Base-by-base conservation (phyloP, 53 echinoderm and acorn worm species). In the Echinometra lucunter region DNA sequence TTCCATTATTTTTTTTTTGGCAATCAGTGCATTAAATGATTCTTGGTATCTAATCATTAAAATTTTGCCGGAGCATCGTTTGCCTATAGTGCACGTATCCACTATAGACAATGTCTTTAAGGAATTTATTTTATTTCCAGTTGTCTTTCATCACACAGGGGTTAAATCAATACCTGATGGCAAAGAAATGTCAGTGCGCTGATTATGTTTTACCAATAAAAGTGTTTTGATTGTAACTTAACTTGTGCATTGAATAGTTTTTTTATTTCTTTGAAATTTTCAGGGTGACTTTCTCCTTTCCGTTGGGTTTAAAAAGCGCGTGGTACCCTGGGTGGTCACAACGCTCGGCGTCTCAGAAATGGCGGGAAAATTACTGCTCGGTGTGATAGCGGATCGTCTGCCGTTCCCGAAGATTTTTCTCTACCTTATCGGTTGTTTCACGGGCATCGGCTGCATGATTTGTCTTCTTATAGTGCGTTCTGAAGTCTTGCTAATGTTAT, bases 361-460 rank as follows among this genome's bases (percentile, higher is more conserved):
- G n/a, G 93, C 45, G 66, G 97, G 96, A 66, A 96, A 95, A 66
- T 70, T 96, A 45, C 6, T 97, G 44, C 63, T 97, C 28, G 92
- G 93, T 53, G 95, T 89, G 34, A 82, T 96, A 2, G 93, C 95
- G 4, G 96, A 96, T 74, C 87, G 66, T 55, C 88, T 96, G 4
- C 95, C 95, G 0, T 96, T 96, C 91, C 95, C 96, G 2, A 96
- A 96, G 95, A 88, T 96, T 27, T 96, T 95, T 94, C 94, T 96
- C 47, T 96, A 91, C 37, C 60, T 85, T 42, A 23, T 96, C 21
- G 94, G 94, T 37, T 94, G 95, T 49, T 2, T 91, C n/a, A 42
- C 91, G 1, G 96, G 96, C 19, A 88, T 93, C 45, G 95, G 15
- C 42, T 91, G 94, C 69, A 96, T 96, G 96, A 82, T 94, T 6